Conservation (phyloP, 2,888 invertebrate species). For the Acleris sparsana region DNA sequence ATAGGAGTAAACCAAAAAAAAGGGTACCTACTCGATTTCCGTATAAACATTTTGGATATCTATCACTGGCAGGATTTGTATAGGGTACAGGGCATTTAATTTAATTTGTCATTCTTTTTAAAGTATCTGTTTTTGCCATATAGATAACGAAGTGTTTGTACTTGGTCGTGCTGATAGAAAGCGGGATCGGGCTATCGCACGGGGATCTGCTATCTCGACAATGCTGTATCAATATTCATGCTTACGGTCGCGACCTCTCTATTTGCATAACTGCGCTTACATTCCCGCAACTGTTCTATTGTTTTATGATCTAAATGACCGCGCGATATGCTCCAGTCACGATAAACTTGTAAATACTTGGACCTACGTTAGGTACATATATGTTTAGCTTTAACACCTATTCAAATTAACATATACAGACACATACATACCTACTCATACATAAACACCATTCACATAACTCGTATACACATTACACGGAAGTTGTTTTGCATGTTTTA, state of each 20-base stretch:
- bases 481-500: too few species aligned
- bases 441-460: too few species aligned
- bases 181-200: constrained; percentile 70
- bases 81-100: too few species aligned
- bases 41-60: too few species aligned
- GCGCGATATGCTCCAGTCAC: constrained; percentile 77
- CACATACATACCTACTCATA: too few species aligned
- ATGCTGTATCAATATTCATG: constrained; percentile 83
- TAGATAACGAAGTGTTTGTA: constrained; percentile 59
- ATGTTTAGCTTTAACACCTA: constrained; percentile 39
- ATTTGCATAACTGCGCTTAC: constrained; percentile 82
- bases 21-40: too few species aligned
- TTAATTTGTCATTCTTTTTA: not conserved
- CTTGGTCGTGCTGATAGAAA: constrained; percentile 75
- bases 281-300: constrained; percentile 82
- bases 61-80: too few species aligned
- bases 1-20: too few species aligned
- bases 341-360: constrained; percentile 72
- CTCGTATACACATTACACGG: too few species aligned
- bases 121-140: not conserved
- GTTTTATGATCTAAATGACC: constrained; percentile 83
- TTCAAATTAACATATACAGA: not conserved
- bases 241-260: constrained; percentile 79
- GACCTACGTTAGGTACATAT: constrained; percentile 47
- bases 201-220: constrained; percentile 78